A percentile compares a stretch with the other conserved stretches of the same genome.
phyloP scores from a whole-genome alignment of 2,888 invertebrate species.

The Phalera bucephala region DNA sequence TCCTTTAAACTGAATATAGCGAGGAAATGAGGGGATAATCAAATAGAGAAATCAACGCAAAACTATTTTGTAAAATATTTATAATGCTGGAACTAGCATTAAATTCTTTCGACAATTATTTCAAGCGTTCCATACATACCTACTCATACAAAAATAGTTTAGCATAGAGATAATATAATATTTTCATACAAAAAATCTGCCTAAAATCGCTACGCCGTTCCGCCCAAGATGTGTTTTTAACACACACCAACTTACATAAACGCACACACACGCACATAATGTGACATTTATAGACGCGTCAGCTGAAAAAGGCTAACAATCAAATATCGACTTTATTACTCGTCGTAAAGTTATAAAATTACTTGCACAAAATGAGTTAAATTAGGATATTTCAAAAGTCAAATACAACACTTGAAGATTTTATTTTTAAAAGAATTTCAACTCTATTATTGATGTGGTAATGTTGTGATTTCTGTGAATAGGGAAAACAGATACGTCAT shows the following conservation, averaged over 20 bases:
- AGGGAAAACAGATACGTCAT: slow-evolving; percentile 63
- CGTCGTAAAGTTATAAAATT: slow-evolving; percentile 36
- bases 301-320: slow-evolving; percentile 62
- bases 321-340: slow-evolving; percentile 38
- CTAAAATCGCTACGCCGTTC: slow-evolving; percentile 52
- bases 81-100: too few relatives aligned
- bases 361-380: slow-evolving; percentile 43
- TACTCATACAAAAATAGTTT: slow-evolving; percentile 24
- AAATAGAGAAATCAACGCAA: too few relatives aligned
- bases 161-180: slow-evolving; percentile 20
- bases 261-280: slow-evolving; percentile 49
- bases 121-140: neutral
- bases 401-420: slow-evolving; percentile 63
- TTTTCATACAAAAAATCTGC: slow-evolving; percentile 57
- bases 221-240: slow-evolving; percentile 72
- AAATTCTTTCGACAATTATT: neutral
- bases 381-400: slow-evolving; percentile 78
- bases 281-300: slow-evolving; percentile 75
- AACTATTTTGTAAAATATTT: too few relatives aligned
- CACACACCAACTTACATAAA: slow-evolving; percentile 47
- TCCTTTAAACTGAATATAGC: too few relatives aligned
- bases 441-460: slow-evolving; percentile 26
- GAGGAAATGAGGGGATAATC: too few relatives aligned
- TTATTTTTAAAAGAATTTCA: slow-evolving; percentile 25
- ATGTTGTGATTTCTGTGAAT: slow-evolving; percentile 32